Conservation (phyloP, 2,888 invertebrate genomes). For the Pheosia tremula region DNA sequence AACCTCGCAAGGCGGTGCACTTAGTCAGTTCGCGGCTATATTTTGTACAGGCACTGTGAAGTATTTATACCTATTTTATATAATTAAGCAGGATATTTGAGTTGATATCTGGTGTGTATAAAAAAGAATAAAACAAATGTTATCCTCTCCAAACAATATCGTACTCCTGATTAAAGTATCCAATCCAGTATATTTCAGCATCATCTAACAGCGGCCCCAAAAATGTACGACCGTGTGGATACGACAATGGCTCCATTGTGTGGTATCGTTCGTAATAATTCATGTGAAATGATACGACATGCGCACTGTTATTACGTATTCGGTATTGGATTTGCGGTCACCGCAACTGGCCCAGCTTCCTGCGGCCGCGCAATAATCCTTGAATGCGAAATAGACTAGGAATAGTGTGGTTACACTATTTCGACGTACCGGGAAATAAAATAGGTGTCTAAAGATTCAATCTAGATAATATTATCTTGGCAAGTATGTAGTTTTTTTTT, state of each 20-base stretch:
- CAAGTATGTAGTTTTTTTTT: too few relatives aligned
- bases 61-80: too few relatives aligned
- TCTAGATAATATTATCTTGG: too few relatives aligned
- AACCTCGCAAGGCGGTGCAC: too few relatives aligned
- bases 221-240: background rate
- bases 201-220: background rate
- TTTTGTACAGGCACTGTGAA: too few relatives aligned
- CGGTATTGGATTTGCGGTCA: constrained; percentile 24
- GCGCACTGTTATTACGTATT: constrained; percentile 16
- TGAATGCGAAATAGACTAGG: background rate
- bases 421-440: too few relatives aligned
- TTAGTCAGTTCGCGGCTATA: too few relatives aligned
- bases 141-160: background rate
- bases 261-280: constrained; percentile 10
- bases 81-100: too few relatives aligned
- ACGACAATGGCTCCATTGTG: constrained; percentile 20
- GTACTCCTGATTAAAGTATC: background rate
- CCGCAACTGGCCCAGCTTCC: constrained; percentile 24
- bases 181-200: background rate
- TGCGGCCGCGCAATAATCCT: constrained; percentile 8
- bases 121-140: too few relatives aligned
- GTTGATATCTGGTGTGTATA: too few relatives aligned
- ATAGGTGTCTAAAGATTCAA: too few relatives aligned
- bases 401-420: background rate
- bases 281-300: constrained; percentile 25